Conservation (phyloP, 1,140 invertebrate genomes). For the Diachasmimorpha longicaudata region DNA sequence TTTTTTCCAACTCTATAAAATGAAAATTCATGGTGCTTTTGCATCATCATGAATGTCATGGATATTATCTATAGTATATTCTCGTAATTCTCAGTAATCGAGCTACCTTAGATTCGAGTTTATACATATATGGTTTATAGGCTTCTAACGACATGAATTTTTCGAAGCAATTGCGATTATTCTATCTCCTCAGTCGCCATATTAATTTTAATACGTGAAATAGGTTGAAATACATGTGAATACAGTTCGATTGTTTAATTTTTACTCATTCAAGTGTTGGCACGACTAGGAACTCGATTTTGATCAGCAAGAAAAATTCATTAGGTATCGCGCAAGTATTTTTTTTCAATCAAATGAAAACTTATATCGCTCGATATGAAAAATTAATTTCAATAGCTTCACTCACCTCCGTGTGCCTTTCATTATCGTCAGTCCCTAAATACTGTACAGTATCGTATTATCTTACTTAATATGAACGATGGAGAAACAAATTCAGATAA, state of each 20-base stretch:
- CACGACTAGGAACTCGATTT: no score
- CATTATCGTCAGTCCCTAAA: slow-evolving; percentile 11
- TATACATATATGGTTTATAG: slow-evolving; percentile 24
- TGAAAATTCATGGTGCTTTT: not conserved
- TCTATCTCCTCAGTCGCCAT: no score
- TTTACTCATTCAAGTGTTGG: no score
- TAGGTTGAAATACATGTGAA: no score
- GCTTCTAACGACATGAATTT: slow-evolving; percentile 19
- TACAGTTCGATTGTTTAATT: no score
- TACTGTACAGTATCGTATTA: slow-evolving; percentile 25
- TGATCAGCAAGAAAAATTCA: no score
- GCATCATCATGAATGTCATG: not conserved
- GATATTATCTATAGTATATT: slow-evolving; percentile 7
- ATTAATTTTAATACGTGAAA: not conserved
- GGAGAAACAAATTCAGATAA: not conserved
- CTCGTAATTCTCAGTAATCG: not conserved
- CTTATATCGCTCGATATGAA: not conserved
- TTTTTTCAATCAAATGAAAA: not conserved
- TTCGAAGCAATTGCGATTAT: not conserved
- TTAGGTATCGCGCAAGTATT: not conserved
- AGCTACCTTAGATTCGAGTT: slow-evolving; percentile 5
- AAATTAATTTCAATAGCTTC: slow-evolving; percentile 10
- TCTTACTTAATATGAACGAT: not conserved
- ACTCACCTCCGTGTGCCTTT: not conserved
- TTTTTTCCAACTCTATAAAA: not conserved